Evolutionary conservation across 2,888 invertebrate genomes (phyloP).

Genomic region (Acleris sparsana): DNA sequence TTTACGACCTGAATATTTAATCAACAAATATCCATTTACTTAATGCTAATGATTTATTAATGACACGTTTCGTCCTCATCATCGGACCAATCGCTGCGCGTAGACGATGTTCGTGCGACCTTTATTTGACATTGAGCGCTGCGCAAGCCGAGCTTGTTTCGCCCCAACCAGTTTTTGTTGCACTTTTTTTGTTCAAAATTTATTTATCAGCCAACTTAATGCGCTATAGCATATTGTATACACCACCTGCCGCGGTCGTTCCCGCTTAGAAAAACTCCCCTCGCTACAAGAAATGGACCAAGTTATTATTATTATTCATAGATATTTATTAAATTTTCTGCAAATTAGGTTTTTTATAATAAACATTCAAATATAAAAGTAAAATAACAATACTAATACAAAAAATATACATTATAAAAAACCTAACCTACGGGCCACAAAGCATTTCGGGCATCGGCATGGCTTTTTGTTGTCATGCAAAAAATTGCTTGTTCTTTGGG

Average conservation of each 20-base stretch:
- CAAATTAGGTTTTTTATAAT: too few species aligned
- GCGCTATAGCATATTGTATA: conserved; percentile 43
- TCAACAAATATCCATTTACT: too few species aligned
- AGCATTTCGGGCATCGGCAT: conserved; percentile 64
- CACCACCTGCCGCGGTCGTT: conserved; percentile 82
- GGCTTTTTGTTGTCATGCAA: conserved; percentile 65
- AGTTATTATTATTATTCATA: conserved; percentile 78
- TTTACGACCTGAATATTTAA: too few species aligned
- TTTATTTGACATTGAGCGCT: conserved; percentile 73
- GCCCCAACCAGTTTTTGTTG: conserved; percentile 66
- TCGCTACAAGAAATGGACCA: conserved; percentile 74
- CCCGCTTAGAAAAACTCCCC: conserved; percentile 77
- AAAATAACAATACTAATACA: too few species aligned
- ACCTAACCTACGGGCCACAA: conserved; percentile 73
- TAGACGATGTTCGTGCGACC: conserved; percentile 58
- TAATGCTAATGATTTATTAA: conserved; percentile 22
- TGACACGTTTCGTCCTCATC: conserved; percentile 23
- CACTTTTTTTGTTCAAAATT: conserved; percentile 65
- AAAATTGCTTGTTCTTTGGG: conserved; percentile 68
- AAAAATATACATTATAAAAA: too few species aligned
- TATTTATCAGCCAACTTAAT: conserved; percentile 69
- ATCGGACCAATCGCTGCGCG: conserved; percentile 15
- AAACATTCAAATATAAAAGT: too few species aligned
- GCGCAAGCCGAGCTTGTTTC: conserved; percentile 49
- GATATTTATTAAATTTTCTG: too few species aligned